Percentiles rank a stretch among this genome's conserved stretches.
phyloP scores from a whole-genome alignment of 2,113 vertebrate species.

The Acanthochromis polyacanthus region DNA sequence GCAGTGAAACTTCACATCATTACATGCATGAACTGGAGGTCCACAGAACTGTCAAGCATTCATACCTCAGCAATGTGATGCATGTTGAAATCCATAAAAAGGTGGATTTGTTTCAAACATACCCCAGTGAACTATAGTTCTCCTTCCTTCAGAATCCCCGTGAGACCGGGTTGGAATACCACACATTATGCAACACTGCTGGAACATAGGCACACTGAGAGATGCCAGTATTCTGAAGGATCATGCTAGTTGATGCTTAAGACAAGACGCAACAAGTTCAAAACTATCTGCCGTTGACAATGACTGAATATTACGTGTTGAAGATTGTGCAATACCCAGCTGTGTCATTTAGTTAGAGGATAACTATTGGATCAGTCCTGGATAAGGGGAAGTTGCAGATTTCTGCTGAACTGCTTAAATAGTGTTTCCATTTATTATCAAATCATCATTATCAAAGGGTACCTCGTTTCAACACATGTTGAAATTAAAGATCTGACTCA shows the following conservation, averaged over 20 bases:
- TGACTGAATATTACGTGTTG: neutral
- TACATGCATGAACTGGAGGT: too few relatives aligned
- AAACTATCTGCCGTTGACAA: neutral
- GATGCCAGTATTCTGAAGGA: neutral
- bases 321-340: conserved; percentile 11
- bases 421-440: neutral
- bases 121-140: too few relatives aligned
- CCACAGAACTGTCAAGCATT: too few relatives aligned
- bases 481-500: too few relatives aligned
- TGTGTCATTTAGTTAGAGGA: neutral
- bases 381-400: neutral
- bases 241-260: neutral
- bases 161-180: too few relatives aligned
- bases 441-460: neutral
- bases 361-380: neutral
- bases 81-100: too few relatives aligned
- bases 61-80: too few relatives aligned
- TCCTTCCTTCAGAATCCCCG: too few relatives aligned
- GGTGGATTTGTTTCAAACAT: too few relatives aligned
- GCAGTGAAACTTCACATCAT: too few relatives aligned
- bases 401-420: neutral
- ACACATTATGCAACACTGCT: neutral
- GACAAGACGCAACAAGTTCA: conserved; percentile 21
- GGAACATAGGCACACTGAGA: neutral
- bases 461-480: neutral